These are phyloP conservation scores for Apis laboriosa DNA, from an alignment of 1,140 invertebrate species.

Conservation along the genomic window DNA sequence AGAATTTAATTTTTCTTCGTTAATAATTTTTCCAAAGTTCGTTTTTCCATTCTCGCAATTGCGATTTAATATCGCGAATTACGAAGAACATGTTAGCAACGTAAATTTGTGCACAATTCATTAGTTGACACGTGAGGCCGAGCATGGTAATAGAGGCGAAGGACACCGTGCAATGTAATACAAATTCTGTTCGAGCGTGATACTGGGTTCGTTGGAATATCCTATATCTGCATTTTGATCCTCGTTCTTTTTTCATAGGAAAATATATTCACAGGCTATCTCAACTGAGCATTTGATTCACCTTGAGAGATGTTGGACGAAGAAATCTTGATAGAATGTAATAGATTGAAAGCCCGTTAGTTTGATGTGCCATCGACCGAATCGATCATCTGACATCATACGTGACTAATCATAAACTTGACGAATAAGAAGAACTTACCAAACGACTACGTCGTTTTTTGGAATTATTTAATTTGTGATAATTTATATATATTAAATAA, in stretches of 20 bases:
- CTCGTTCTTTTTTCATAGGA: neutral
- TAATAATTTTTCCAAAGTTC: too few relatives aligned
- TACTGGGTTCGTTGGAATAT: conserved; percentile 34
- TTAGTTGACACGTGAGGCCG: conserved; percentile 40
- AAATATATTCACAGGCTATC: neutral
- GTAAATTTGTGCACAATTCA: conserved; percentile 46
- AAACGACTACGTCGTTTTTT: neutral
- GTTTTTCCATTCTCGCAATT: too few relatives aligned
- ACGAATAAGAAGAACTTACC: neutral
- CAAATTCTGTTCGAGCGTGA: conserved; percentile 24
- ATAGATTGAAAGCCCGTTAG: neutral
- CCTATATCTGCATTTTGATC: neutral
- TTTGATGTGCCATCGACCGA: neutral
- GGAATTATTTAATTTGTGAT: neutral
- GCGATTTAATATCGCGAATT: neutral
- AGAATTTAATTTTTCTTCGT: neutral
- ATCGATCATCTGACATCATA: neutral
- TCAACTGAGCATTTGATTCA: neutral
- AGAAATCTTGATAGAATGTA: neutral
- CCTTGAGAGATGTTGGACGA: neutral
- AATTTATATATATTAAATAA: too few relatives aligned
- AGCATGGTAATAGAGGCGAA: conserved; percentile 37
- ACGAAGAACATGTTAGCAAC: neutral
- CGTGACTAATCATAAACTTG: neutral
- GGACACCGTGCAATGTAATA: conserved; percentile 18